Evolutionary conservation across 64 coral and sea anemone genomes (phyloP), one percentile per base, ranked within the genome.

Genomic region (Trachythela sp.): DNA sequence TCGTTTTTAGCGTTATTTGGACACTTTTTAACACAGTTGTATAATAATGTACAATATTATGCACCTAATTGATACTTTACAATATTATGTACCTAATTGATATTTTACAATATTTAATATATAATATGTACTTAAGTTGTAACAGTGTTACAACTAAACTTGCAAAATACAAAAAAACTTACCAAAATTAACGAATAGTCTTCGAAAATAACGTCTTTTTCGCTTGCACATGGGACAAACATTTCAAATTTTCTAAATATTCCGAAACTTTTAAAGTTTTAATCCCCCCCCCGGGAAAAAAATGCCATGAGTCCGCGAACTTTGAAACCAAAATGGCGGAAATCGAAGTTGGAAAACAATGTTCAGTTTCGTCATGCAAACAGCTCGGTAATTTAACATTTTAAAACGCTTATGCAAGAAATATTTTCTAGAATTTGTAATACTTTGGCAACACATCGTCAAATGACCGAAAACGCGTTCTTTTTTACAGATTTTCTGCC

Each of bases 401-500:
- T 40, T 45, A 6, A 11, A 45, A 11, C 14, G 15, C 33, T 27
- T 72, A 9, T 85, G 17, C 51, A 1, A 13, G 1, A 22, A 14
- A 11, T 1, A 1, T 64, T 5, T 64, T 64, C 24, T 45, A 11
- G 4, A 6, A 6, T 45, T 45, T 45, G 4, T 6, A 45, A 45
- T 45, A 6, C 4, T 45, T 45, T 45, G 11, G 4, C 42, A 45
- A 45, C 4, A 45, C 42, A 14, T 6, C 59, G 6, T 68, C 2
- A n/a, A 68, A 22, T 68, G 20, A 68, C 15, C 59, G 15, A n/a
- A 68, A 6, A n/a, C 20, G 13, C 37, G 75, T 80, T 15, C 13
- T 80, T 27, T 38, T 85, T 92, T 87, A 9, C 83, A 97, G 95
- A 97, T 85, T 97, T 97, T 90, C 85, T 97, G 15, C 95, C 95